Evolutionary conservation across 2,113 vertebrate species (phyloP), one percentile per base, ranked within the genome.

Genomic region (Xiphophorus maculatus): DNA sequence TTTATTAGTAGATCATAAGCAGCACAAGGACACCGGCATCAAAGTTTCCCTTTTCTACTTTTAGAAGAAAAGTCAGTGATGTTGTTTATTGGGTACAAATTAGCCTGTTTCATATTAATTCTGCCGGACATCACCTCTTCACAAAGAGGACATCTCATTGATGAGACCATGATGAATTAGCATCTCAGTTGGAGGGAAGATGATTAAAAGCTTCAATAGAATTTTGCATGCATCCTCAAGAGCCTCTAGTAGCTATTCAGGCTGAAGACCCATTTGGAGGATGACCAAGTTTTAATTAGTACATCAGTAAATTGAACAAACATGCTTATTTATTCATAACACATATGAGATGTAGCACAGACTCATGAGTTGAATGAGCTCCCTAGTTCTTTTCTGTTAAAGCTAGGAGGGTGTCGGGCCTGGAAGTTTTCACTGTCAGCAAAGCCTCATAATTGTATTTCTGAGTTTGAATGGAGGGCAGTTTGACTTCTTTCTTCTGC

Each of bases 221-320:
- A 48, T 22, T 60, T 70, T 73, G 76, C 35, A 40, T 66, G 13
- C 29, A 63, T 64, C 37, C 64, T 71, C 33, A 67, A 74, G 63
- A 74, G 35, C 28, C 29, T 68, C 60, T 42, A 33, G 5, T 29
- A 48, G 33, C 64, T 25, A 22, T 40, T 69, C 29, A 32, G n/a
- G 14, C 19, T 37, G 37, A 44, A 69, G 30, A 14, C 63, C 63
- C 51, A 68, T 58, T 75, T 83, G 33, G 37, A 64, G 58, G 44
- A 35, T 8, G 19, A 71, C 42, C 63, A 77, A 44, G 10, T 73
- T 77, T 28, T 37, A 75, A 67, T 48, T 29, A 76, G 48, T 28
- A 32, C 5, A 12, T 63, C 28, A 54, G 42, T 33, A 77, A 33
- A 44, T 48, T 14, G 65, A 60, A 68, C 11, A 73, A n/a, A 66